Base-by-base conservation (phyloP, 2,797 vertebrate species). In the Limosa lapponica region DNA sequence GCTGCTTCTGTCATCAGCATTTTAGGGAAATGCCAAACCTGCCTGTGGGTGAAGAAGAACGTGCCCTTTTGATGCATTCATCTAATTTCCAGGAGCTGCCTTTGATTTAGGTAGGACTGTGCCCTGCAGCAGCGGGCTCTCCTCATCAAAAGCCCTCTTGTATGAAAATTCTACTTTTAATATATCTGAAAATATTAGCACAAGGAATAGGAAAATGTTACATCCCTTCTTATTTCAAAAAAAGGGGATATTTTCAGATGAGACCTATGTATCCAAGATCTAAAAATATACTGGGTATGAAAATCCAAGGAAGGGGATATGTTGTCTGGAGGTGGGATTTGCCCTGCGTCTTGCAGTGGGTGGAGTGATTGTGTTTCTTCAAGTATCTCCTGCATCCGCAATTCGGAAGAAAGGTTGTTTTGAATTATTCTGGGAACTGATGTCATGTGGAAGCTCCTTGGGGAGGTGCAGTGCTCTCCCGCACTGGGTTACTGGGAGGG, bases 351-450 rank as follows among this genome's bases (percentile, higher is more conserved):
- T 59, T 0, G 0, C 62, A 52, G 51, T 84, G 78, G 52, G 34
- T 94, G 93, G 81, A 82, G 69, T n/a, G 59, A 30, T 13, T 72
- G n/a, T n/a, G 11, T 89, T 91, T 83, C 61, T 89, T 69, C 61
- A 25, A n/a, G 90, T 82, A 90, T 36, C 74, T 89, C 16, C 28
- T 20, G 24, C 52, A 64, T 64, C 48, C 3, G 2, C 48, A 61
- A 19, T 78, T 77, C 64, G 69, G 52, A 80, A 93, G 82, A 70
- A 69, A 64, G 28, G 32, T 61, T 52, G 55, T 49, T 93, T 87
- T 74, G 49, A 78, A 13, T 91, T 71, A 32, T 62, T 61, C 61
- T 82, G 64, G 36, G 79, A 72, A n/a, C 62, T 51, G 46, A 48
- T 73, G 41, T 88, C 18, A 27, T 17, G 55, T 71, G 72, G 61